These are phyloP conservation scores for Caenorhabditis imperialis DNA, from an alignment of 2,888 invertebrate species.

Conservation along the genomic window DNA sequence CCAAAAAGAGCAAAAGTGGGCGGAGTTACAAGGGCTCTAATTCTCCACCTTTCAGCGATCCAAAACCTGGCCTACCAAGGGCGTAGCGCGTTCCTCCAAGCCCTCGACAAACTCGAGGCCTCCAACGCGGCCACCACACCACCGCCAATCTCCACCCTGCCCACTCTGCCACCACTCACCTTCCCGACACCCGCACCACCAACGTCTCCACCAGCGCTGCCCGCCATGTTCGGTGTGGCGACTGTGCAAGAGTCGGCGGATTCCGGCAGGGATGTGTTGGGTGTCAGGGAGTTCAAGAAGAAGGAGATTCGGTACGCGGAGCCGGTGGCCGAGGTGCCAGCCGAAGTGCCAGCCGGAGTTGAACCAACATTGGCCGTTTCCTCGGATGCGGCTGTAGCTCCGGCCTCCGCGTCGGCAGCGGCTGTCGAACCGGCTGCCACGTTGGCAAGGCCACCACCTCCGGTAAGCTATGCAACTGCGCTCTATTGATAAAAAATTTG, in stretches of 20 bases:
- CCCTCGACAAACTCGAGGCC: conserved; percentile 41
- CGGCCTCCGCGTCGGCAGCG: conserved; percentile 1
- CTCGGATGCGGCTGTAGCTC: not conserved
- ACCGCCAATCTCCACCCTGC: conserved; percentile 23
- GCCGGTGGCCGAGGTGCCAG: conserved; percentile 1
- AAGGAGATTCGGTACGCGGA: conserved; percentile 49
- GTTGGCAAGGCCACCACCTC: conserved; percentile 34
- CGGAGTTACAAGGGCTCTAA: too few relatives aligned
- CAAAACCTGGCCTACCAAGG: conserved; percentile 48
- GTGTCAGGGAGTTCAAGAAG: conserved; percentile 40
- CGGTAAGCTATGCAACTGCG: conserved; percentile 7
- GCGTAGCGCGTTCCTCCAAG: conserved; percentile 51
- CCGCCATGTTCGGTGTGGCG: conserved; percentile 16
- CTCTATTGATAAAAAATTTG: too few relatives aligned
- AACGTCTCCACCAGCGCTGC: conserved; percentile 9
- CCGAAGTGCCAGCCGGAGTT: not conserved
- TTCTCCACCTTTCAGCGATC: conserved; percentile 44
- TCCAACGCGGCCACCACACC: not conserved
- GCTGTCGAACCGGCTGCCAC: not conserved
- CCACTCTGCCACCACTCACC: conserved; percentile 26
- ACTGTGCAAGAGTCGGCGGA: conserved; percentile 6
- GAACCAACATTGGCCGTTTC: too few relatives aligned
- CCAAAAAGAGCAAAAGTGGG: too few relatives aligned
- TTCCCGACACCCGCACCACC: conserved; percentile 4
- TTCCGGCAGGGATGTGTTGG: conserved; percentile 39